Base-by-base conservation (phyloP, 2,888 invertebrate genomes). In the Minunthozetes semirufus region DNA sequence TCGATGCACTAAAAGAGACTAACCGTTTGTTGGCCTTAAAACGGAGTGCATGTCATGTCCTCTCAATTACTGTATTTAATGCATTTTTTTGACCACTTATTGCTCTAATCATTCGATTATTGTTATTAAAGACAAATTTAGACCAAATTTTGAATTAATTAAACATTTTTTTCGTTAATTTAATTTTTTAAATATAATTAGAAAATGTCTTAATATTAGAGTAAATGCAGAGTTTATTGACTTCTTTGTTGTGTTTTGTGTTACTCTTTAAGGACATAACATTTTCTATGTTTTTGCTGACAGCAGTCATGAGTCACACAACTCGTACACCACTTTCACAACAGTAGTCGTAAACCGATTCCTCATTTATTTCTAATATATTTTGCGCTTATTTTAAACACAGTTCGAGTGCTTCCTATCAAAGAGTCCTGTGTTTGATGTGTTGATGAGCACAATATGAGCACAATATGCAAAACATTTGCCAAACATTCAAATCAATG, bases 181-280 rank as follows among this genome's bases (percentile, higher is more conserved):
- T n/a, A n/a, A 22, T 61, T 25, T 6, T 27, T 61, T 27, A 5
- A 15, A 25, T 27, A 13, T 27, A 13, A 42, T 42, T 42, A 42
- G 42, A 42, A 42, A 42, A 8, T 42, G 42, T 42, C 22, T 27
- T 27, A n/a, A 17, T 27, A 61, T 15, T 61, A 9, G 29, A 38
- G 38, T 9, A 29, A 8, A 68, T 15, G 42, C 15, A 68, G 22
- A 68, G 68, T 68, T 68, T 68, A 68, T 68, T 68, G 42, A 46
- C 68, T 61, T 9, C 13, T 5, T 38, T n/a, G n/a, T 46, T 68
- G 9, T 42, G 22, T 68, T 68, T 33, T 63, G 63, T 68, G 68
- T 38, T 66, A 66, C 66, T 66, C 66, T 66, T 66, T 66, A 38
- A 66, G 66, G 66, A 66, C 66, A 66, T 61, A 33, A 8, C 4